phyloP scores from a whole-genome alignment of 2,113 vertebrate species.

The Rattus norvegicus region GRCr8 NC_086039.1:131252501-131253000 shows the following conservation, averaged over 20 bases:
- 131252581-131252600: background rate
- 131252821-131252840: background rate
- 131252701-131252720: background rate
- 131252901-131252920: background rate
- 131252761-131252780: constrained; percentile 44
- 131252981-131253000: background rate
- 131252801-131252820: background rate
- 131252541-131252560: background rate
- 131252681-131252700: background rate
- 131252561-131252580: background rate
- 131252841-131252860: background rate
- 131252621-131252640: constrained; percentile 29
- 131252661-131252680: background rate
- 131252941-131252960: background rate
- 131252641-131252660: constrained; percentile 2
- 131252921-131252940: background rate
- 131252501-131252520: constrained; percentile 41
- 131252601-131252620: constrained; percentile 7
- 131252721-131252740: constrained; percentile 44
- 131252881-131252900: background rate
- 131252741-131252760: background rate
- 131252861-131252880: constrained; percentile 8
- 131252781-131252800: background rate
- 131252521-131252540: background rate
- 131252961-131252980: background rate